Conservation (phyloP, 1,140 invertebrate species). For the Ceratina calcarata region DNA sequence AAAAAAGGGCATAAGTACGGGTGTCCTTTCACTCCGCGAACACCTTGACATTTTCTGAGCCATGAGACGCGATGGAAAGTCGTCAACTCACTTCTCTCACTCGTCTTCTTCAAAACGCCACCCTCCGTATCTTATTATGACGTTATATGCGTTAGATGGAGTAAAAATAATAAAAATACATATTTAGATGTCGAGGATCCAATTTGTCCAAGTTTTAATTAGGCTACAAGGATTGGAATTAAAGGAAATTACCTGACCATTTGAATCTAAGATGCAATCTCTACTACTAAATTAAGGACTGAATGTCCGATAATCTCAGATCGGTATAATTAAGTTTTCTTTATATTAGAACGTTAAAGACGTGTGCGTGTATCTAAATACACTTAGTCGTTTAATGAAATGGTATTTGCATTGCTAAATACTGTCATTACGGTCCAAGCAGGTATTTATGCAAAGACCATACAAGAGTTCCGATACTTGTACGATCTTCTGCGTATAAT, state of each 20-base stretch:
- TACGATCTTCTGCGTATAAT: too few relatives aligned
- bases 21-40: slow-evolving; percentile 38
- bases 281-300: not conserved
- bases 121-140: not conserved
- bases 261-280: not conserved
- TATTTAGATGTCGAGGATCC: not conserved
- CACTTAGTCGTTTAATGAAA: not conserved
- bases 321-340: not conserved
- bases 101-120: not conserved
- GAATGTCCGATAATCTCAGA: not conserved
- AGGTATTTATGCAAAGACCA: not conserved
- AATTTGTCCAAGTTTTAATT: too few relatives aligned
- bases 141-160: too few relatives aligned
- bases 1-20: slow-evolving; percentile 38
- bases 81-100: slow-evolving; percentile 14
- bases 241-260: too few relatives aligned
- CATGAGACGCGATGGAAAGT: slow-evolving; percentile 29
- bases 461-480: not conserved
- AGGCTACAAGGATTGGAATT: too few relatives aligned
- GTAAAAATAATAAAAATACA: too few relatives aligned
- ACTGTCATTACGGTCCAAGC: not conserved
- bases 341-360: not conserved
- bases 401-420: not conserved
- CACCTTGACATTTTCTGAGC: slow-evolving; percentile 38
- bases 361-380: not conserved